Base-by-base conservation (phyloP, 2,888 invertebrate species). In the Sipunculus nudus region DNA sequence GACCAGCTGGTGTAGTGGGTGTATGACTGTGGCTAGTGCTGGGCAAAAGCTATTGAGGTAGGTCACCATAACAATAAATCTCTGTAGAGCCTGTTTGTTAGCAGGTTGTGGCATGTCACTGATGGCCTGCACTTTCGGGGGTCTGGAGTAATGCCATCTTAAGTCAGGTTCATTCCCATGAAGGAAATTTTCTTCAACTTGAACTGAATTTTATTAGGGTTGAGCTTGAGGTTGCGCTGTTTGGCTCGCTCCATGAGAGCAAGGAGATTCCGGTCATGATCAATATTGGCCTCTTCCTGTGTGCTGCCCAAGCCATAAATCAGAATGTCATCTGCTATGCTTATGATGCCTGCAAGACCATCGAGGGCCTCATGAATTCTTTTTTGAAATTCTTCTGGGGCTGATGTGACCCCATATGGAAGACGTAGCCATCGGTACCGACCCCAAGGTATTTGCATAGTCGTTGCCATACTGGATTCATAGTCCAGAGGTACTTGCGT, bases 301-400 rank as follows among this genome's bases (percentile, higher is more conserved):
- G 45, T 45, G 58, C 26, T 25, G 16, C 50, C 58, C n/a, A 45
- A 38, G 19, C 58, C 52, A 38, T 45, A 23, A 13, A 58, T 35
- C 6, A 58, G 35, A 10, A 53, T 45, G 38, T 58, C 52, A 52
- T 58, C 58, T 6, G 48, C 49, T 25, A 57, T 41, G 29, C 21
- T 49, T 26, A 31, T 16, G 16, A 49, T 32, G n/a, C n/a, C n/a
- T 4, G 13, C 40, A 10, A 53, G 53, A 16, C 53, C 40, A 10
- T 38, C 53, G 6, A 53, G 16, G 38, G 40, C 40, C 26, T 53
- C 53, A 53, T 35, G 52, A 23, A 38, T 55, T 19, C 45, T 26
- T 16, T 31, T 19, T 38, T 52, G 58, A 46, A 52, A 58, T 35
- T 58, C 58, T 26, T 58, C 58, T 45, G 52, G 52, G 25, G 58